Base-by-base conservation (phyloP, 1,140 invertebrate genomes). In the Bathynomus jamesi region DNA sequence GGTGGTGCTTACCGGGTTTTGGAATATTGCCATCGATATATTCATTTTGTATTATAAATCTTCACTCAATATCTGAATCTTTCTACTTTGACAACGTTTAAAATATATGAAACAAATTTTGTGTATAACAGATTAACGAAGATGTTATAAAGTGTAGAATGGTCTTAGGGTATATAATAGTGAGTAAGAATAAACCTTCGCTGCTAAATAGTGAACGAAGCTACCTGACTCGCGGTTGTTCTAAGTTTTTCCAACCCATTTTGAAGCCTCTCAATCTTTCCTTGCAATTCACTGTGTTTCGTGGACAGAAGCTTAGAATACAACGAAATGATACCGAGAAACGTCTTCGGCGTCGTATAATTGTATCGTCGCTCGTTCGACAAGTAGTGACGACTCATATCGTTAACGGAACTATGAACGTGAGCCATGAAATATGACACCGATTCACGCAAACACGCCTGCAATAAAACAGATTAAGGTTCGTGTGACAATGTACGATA, bases 331-430 rank as follows among this genome's bases (percentile, higher is more conserved):
- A 97, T 94, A 81, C 98, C 95, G 31, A 98, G 82, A 83, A 95
- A 98, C 76, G 92, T 95, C 82, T 98, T 98, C 1, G 96, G 96
- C 8, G 96, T 98, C 0, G 95, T 98, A 79, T 98, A 98, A 83
- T 97, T 98, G 81, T 95, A 96, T 40, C 95, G 87, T 64, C 92
- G 86, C 79, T 98, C 95, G 81, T 93, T 95, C 65, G 88, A 85
- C 53, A 96, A 84, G 81, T 95, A 98, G 8, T 74, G 28, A 10
- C 74, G 89, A 64, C 93, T 96, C 73, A 91, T 93, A 65, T 90
- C 86, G 82, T 96, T 97, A 0, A 98, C 95, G 69, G 92, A 94
- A 8, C 90, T 91, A 80, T 98, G 95, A 10, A 92, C 93, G 81
- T 91, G 94, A 1, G 95, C 91, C 94, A 98, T 97, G 81, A 97